Percentiles rank a stretch among this genome's conserved stretches.
phyloP scores from a whole-genome alignment of 1,140 invertebrate genomes.

The Drosophila varians region DNA sequence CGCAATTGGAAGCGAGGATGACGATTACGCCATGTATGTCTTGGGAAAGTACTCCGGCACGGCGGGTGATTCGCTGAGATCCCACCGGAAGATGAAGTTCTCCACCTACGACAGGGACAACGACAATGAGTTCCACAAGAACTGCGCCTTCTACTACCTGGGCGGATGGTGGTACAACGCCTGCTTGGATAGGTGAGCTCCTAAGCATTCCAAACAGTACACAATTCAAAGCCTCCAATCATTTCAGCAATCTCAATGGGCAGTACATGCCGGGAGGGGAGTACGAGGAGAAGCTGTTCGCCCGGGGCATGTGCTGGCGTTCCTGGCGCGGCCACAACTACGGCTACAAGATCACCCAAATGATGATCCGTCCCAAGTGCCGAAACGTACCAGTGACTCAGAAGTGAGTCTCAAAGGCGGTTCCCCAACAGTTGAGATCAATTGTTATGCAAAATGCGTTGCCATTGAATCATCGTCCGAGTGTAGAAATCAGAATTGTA shows the following conservation, averaged over 20 bases:
- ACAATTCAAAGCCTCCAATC: too few relatives aligned
- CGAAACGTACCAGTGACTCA: constrained; percentile 32
- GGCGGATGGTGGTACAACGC: constrained; percentile 88
- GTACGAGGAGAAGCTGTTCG: constrained; percentile 61
- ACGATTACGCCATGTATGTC: constrained; percentile 87
- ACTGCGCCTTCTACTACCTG: constrained; percentile 87
- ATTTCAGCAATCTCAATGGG: constrained; percentile 57
- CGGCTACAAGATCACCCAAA: constrained; percentile 55
- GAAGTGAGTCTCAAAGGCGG: not conserved
- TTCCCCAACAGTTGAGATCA: constrained; percentile 8
- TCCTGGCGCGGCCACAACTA: constrained; percentile 71
- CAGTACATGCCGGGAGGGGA: constrained; percentile 58
- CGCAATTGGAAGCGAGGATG: constrained; percentile 86
- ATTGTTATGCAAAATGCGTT: constrained; percentile 39
- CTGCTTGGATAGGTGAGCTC: constrained; percentile 66
- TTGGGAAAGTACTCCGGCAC: constrained; percentile 85
- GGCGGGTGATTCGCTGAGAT: constrained; percentile 50
- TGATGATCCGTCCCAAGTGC: constrained; percentile 69
- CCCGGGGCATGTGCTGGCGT: constrained; percentile 68
- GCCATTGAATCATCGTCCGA: constrained; percentile 31
- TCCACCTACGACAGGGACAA: constrained; percentile 85
- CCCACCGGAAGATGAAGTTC: constrained; percentile 37
- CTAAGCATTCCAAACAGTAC: fast-evolving
- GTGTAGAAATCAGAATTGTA: constrained; percentile 6
- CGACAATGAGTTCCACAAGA: constrained; percentile 86